Base-by-base conservation (phyloP, 2,797 vertebrate genomes). In the Tangara arthus region DNA sequence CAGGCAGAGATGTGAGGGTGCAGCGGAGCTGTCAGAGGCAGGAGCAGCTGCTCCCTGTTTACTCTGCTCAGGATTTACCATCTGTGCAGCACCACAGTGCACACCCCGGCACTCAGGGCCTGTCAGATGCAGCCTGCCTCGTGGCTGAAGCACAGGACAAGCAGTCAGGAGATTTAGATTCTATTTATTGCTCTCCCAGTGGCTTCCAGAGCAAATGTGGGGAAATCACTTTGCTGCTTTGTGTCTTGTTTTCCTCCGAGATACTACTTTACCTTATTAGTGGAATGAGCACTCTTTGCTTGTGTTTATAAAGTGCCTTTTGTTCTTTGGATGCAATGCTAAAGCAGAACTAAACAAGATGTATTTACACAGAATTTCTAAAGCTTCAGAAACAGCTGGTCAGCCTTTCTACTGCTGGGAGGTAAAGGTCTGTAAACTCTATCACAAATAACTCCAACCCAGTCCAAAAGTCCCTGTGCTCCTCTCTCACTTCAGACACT, bases 71-170 rank as follows among this genome's bases (percentile, higher is more conserved):
- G 92, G 76, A 94, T 95, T 96, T 61, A 15, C 95, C 92, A 68
- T 94, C 95, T 88, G 94, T 76, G 94, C 95, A 63, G 90, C 75
- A 53, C 94, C 89, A 69, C 96, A 78, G 63, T 15, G 80, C 89
- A 26, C 89, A 52, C 89, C 32, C 64, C 91, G 41, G 84, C 9
- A 28, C 26, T 3, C 92, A 27, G 72, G 8, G 60, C 30, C 88
- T 60, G 94, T 64, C 95, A 93, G 87, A 94, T 22, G 89, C 28
- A 91, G 94, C 59, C 41, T 12, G n/a, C 77, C 95, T 87, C 87
- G 85, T 91, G 95, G 95, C 91, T 89, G 64, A 41, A 63, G 75
- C 89, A 90, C 80, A 78, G 94, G 78, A 93, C 93, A 64, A 61
- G 87, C 79, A 91, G 88, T 92, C 95, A 87, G 91, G 82, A 95